Evolutionary conservation across 2,113 vertebrate genomes (phyloP), one percentile per base, ranked within the genome.

Genomic region (Axis porcinus): DNA sequence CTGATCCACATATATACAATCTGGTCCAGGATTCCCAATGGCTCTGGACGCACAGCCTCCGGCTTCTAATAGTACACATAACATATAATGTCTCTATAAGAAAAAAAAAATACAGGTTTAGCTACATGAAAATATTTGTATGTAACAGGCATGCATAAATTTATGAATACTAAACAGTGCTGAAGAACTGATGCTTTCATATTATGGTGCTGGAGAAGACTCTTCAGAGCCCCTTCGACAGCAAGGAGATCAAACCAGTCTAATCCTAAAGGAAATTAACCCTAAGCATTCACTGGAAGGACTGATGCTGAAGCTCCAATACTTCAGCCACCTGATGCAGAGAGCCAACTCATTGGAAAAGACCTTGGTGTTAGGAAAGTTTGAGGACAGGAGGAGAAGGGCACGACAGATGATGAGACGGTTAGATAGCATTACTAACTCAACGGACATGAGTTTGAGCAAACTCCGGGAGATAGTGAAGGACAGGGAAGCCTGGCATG

Each of bases 1-100:
- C 97, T 99, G 99, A 97, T 99, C 99, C 16, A 99, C 99, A 3
- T 99, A 99, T 45, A 99, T 98, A 60, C 99, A 99, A 70, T 99
- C 99, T 0, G 99, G 99, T 81, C 99, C 99, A 14, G 99, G 99
- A 96, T 99, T 99, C 67, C 99, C 99, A 94, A 98, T 25, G 45
- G 99, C 99, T 88, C 98, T 98, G 15, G 99, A 99, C 2, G 99
- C 98, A 89, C 99, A 99, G 3, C 99, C 99, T 16, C 99, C 99
- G 4, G 99, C 99, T 98, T 99, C 99, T 86, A 99, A 98, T 96
- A 99, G 98, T 47, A 99, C 99, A 98, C 99, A 99, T 97, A 99
- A 98, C 99, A 99, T 98, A 40, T 99, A 99, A 96, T 99, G 99
- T 81, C 99, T 99, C 99, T 99, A 98, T 27, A 96, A 96, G 97